Conservation (phyloP, 2,797 vertebrate species). For the Alca torda region DNA sequence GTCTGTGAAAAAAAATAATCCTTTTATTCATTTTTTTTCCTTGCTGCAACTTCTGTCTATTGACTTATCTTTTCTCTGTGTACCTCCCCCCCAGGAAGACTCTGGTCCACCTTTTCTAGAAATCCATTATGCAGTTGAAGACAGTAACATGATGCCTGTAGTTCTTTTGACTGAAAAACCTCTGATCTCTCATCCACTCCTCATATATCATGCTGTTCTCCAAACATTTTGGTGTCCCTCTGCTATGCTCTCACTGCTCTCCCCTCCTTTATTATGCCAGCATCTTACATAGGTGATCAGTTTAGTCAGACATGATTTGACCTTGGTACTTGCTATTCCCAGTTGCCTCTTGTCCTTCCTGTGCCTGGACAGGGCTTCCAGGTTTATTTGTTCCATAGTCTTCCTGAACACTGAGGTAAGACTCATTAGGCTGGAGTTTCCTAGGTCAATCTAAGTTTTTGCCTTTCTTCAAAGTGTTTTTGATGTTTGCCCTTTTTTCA, state of each 20-base stretch:
- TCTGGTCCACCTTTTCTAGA: not conserved
- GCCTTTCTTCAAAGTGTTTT: not conserved
- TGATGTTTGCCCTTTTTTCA: not conserved
- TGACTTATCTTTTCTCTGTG: not conserved
- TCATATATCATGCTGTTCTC: not conserved
- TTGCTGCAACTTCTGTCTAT: not conserved
- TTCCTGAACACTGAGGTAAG: not conserved
- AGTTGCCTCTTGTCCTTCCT: not conserved
- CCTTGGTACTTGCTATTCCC: not conserved
- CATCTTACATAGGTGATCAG: rapidly evolving
- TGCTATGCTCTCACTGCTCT: rapidly evolving
- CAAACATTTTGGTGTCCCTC: not conserved
- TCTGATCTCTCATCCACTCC: not conserved
- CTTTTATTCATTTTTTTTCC: not conserved
- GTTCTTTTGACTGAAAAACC: not conserved
- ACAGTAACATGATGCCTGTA: no score
- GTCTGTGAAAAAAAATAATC: no score
- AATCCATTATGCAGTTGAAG: not conserved
- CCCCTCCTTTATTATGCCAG: not conserved
- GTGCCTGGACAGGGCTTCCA: not conserved
- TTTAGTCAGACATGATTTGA: not conserved
- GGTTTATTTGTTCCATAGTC: not conserved
- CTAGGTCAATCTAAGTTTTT: not conserved
- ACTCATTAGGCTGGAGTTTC: not conserved
- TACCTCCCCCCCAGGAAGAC: not conserved